Evolutionary conservation across 2,113 vertebrate genomes (phyloP).

Genomic region (Lycaon pictus): DNA sequence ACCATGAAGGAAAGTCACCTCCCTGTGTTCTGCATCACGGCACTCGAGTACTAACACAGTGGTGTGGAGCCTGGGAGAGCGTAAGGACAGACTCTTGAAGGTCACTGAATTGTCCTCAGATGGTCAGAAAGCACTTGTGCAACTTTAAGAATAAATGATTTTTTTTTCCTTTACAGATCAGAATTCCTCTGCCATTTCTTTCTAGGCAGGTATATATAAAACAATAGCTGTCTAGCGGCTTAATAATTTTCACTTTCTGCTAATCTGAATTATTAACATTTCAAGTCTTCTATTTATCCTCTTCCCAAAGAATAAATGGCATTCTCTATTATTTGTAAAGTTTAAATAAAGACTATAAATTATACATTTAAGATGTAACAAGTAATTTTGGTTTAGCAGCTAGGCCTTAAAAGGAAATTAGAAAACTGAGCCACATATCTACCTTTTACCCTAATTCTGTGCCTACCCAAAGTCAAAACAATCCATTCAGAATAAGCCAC

Average conservation of each 20-base stretch:
- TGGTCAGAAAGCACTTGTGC: neutral
- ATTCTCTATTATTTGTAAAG: neutral
- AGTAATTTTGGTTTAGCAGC: slow-evolving; percentile 8
- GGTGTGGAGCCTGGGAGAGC: no score
- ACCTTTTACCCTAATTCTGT: slow-evolving; percentile 5
- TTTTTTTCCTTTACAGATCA: neutral
- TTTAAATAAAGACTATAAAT: slow-evolving; percentile 6
- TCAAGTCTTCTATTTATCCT: neutral
- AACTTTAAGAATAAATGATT: neutral
- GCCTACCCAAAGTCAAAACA: neutral
- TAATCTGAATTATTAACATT: neutral
- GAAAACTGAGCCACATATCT: neutral
- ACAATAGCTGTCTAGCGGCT: neutral
- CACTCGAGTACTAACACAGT: neutral
- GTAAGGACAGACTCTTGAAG: neutral
- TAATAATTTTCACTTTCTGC: neutral
- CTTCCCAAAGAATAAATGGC: neutral
- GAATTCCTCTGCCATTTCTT: neutral
- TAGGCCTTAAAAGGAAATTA: neutral
- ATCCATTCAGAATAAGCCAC: neutral
- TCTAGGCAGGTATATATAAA: neutral
- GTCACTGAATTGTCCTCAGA: neutral
- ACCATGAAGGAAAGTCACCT: neutral
- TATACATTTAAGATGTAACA: slow-evolving; percentile 40
- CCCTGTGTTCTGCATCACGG: neutral